Conservation (phyloP, 2,113 vertebrate species). For the Brachionichthys hirsutus region DNA sequence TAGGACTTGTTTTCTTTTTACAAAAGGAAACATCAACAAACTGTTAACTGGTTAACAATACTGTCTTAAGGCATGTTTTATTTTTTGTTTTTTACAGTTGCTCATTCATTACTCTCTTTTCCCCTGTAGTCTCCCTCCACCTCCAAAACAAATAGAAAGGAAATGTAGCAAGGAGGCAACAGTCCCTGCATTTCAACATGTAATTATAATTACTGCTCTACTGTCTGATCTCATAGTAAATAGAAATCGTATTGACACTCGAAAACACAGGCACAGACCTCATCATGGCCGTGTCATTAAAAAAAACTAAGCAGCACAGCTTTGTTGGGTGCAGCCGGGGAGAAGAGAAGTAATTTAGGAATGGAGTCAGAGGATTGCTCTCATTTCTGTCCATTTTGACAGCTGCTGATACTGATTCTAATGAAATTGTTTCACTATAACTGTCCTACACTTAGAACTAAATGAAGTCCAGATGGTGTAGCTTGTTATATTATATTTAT, state of each 20-base stretch:
- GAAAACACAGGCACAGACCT: background rate
- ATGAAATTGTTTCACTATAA: background rate
- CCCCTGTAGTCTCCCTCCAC: background rate
- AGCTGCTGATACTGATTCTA: background rate
- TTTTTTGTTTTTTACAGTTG: too few species aligned
- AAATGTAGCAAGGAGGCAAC: conserved; percentile 6
- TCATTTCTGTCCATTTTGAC: conserved; percentile 7
- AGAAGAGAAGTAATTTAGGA: conserved; percentile 20
- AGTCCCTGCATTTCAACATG: conserved; percentile 22
- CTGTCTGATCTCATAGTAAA: conserved; percentile 24
- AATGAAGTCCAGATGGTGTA: too few species aligned
- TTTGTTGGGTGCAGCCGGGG: conserved; percentile 24
- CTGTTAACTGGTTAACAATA: too few species aligned
- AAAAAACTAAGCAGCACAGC: background rate
- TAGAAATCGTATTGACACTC: conserved; percentile 48
- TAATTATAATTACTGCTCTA: conserved; percentile 54
- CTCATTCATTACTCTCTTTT: background rate
- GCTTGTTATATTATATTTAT: too few species aligned
- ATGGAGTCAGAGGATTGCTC: conserved; percentile 11
- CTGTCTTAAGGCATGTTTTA: too few species aligned
- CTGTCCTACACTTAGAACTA: too few species aligned
- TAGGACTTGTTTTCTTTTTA: too few species aligned
- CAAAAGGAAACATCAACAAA: too few species aligned
- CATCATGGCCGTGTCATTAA: background rate
- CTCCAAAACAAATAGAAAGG: background rate